phyloP scores from a whole-genome alignment of 2,888 invertebrate species.

The Lottia scabra region DNA sequence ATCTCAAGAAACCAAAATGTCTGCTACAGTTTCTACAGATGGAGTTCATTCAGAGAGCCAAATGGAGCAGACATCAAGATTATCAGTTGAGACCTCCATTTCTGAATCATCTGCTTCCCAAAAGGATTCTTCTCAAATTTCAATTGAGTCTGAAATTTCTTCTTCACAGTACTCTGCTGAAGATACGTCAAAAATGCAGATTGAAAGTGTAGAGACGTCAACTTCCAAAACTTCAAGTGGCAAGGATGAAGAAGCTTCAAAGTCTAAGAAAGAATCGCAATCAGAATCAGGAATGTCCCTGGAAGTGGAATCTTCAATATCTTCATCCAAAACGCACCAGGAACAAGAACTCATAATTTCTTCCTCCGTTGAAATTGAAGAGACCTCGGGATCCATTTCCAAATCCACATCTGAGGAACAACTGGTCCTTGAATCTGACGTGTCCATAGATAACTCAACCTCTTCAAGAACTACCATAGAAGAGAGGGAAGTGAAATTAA shows the following conservation, averaged over 20 bases:
- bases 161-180: background rate
- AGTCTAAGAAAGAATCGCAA: too few relatives aligned
- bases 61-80: background rate
- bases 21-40: too few relatives aligned
- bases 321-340: too few relatives aligned
- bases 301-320: too few relatives aligned
- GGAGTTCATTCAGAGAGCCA: background rate
- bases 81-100: background rate
- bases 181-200: too few relatives aligned
- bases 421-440: background rate
- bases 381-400: background rate
- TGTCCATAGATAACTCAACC: background rate
- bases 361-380: background rate
- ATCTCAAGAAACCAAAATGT: background rate
- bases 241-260: too few relatives aligned
- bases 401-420: background rate
- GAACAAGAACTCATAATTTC: background rate
- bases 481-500: background rate
- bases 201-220: too few relatives aligned
- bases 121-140: background rate
- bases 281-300: background rate
- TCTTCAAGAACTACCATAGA: background rate
- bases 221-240: too few relatives aligned
- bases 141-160: background rate
- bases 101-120: background rate